Conservation (phyloP, 2,797 vertebrate genomes). For the Buceros bicornis region DNA sequence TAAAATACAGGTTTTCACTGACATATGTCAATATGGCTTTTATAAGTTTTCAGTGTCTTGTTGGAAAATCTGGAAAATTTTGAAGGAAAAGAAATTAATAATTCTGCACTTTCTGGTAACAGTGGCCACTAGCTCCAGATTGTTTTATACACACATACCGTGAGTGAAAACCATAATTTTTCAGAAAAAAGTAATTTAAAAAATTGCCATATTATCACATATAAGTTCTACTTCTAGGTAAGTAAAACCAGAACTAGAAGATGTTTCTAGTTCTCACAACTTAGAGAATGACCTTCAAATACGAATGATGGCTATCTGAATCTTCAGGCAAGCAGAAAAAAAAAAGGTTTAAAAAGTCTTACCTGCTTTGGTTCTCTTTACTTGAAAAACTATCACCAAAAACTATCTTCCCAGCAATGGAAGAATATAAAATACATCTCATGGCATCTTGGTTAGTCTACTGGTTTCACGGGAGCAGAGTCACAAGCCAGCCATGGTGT, state of each 20-base stretch:
- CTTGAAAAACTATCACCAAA: background rate
- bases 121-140: background rate
- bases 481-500: background rate
- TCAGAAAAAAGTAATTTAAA: fast-evolving
- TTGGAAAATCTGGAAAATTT: background rate
- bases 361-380: background rate
- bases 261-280: background rate
- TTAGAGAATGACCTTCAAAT: background rate
- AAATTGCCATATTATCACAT: background rate
- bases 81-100: background rate
- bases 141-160: background rate
- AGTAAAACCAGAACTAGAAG: background rate
- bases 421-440: background rate
- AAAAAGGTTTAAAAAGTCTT: background rate
- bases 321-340: background rate
- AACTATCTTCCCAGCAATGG: background rate
- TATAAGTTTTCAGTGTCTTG: background rate
- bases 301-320: background rate
- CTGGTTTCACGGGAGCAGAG: background rate
- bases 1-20: background rate
- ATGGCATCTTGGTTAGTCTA: fast-evolving
- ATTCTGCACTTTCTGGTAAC: background rate
- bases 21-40: fast-evolving
- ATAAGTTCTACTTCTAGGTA: background rate
- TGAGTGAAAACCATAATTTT: background rate